Conservation (phyloP, 2,113 vertebrate species). For the Columba janthina region DNA sequence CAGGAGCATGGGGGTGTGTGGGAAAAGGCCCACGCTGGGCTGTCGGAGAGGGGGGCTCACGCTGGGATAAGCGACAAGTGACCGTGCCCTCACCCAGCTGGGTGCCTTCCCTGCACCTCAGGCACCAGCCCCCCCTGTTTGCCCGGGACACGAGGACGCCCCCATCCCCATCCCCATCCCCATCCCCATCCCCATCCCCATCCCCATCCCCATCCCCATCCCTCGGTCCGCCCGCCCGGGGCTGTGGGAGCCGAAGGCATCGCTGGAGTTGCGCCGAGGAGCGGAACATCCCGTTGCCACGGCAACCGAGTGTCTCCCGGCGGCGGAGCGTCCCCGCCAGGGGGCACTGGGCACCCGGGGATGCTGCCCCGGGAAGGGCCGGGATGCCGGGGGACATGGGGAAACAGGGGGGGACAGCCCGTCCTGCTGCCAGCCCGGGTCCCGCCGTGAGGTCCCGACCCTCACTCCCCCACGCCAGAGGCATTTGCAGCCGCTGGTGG, state of each 20-base stretch:
- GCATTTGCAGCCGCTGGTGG: neutral
- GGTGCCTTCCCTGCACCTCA: neutral
- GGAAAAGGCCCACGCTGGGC: neutral
- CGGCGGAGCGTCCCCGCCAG: neutral
- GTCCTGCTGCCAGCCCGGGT: neutral
- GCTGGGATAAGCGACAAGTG: neutral
- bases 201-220: neutral
- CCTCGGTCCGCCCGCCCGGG: neutral
- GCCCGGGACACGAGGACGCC: neutral
- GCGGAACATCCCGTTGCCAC: slow-evolving; percentile 29
- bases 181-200: neutral
- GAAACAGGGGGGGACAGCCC: neutral
- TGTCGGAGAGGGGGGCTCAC: rapidly evolving
- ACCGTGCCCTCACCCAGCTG: rapidly evolving
- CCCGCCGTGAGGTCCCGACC: neutral
- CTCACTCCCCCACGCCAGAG: neutral
- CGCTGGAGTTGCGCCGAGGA: neutral
- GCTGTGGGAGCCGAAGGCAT: neutral
- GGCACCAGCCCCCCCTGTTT: neutral
- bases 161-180: neutral
- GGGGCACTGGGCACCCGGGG: slow-evolving; percentile 25
- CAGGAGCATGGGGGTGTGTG: neutral
- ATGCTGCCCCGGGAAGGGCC: neutral
- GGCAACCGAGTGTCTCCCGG: slow-evolving; percentile 39
- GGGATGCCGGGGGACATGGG: too few relatives aligned